Base-by-base conservation (phyloP, 2,888 invertebrate genomes). In the Cryptocephalus moraei region DNA sequence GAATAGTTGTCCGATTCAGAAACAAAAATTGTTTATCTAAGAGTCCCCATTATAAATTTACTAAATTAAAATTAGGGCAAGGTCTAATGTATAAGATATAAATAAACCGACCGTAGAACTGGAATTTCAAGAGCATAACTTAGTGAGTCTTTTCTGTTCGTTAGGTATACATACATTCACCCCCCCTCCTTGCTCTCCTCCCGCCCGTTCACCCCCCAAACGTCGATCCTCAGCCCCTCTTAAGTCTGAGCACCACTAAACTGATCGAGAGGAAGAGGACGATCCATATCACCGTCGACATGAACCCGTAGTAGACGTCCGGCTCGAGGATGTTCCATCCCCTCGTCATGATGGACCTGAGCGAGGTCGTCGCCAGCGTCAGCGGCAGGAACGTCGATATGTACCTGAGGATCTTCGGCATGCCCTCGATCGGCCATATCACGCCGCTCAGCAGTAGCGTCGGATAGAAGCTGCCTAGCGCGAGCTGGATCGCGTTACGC, bases 371-470 rank as follows among this genome's bases (percentile, higher is more conserved):
- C n/a, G 93, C 91, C 66, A 91, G 76, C 0, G 94, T 94, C 44
- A 93, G 73, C 0, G 94, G 94, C 44, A 94, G 77, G 59, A 85
- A 83, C 41, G 86, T 79, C 1, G 91, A 86, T 45, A 93, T 80
- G 69, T 90, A 90, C 47, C 67, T 56, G 33, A 95, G 73, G 49
- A 86, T 77, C 60, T 82, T 77, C 2, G 94, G 94, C 91, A 95
- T 94, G 47, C 92, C 55, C 69, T 95, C 92, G 52, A 94, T 85
- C 49, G 95, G 94, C 95, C 95, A 95, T 64, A 95, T 91, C 36
- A 94, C 93, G 8, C 55, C 94, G 60, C 91, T 91, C 41, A 94
- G 79, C 48, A 95, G 73, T 13, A 95, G 76, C 12, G 92, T 92
- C 13, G 95, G 95, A 73, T 94, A 95, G 75, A 95, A 93, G 40